phyloP scores from a whole-genome alignment of 2,888 invertebrate species.

The Agrotis puta region DNA sequence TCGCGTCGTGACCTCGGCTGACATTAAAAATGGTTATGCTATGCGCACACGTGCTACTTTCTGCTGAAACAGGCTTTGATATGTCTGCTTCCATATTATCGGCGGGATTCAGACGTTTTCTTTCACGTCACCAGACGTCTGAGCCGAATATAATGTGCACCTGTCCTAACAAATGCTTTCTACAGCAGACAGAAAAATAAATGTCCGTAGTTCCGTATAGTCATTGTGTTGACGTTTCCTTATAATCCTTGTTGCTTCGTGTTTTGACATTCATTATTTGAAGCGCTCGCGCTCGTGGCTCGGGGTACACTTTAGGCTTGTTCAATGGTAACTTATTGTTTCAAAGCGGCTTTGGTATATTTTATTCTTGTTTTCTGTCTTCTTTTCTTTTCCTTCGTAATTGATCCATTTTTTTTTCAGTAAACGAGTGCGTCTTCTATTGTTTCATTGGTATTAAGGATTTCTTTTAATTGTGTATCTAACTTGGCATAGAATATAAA shows the following conservation, averaged over 20 bases:
- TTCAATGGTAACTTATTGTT: constrained; percentile 36
- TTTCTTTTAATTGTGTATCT: too few species aligned
- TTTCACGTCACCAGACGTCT: constrained; percentile 43
- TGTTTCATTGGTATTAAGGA: neutral
- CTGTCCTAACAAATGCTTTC: constrained; percentile 51
- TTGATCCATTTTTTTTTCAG: neutral
- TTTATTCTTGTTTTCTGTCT: constrained; percentile 20
- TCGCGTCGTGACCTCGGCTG: constrained; percentile 87
- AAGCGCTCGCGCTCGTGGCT: constrained; percentile 27
- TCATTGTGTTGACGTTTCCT: constrained; percentile 53
- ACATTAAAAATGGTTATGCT: constrained; percentile 85
- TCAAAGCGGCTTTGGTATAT: constrained; percentile 29
- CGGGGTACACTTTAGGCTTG: constrained; percentile 43
- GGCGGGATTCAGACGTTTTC: constrained; percentile 49
- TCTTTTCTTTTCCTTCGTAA: constrained; percentile 12
- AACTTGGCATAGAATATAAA: too few species aligned
- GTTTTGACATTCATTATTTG: constrained; percentile 58
- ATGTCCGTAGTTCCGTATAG: constrained; percentile 24
- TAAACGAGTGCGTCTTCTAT: neutral
- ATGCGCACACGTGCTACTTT: constrained; percentile 78
- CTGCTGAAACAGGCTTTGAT: constrained; percentile 63
- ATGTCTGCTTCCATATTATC: constrained; percentile 55
- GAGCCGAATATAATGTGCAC: constrained; percentile 55
- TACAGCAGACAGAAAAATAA: constrained; percentile 57
- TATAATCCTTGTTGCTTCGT: constrained; percentile 46